These are phyloP conservation scores for Eulemur coronatus DNA, from an alignment of 2,797 vertebrate genomes.

Conservation along the genomic window DNA sequence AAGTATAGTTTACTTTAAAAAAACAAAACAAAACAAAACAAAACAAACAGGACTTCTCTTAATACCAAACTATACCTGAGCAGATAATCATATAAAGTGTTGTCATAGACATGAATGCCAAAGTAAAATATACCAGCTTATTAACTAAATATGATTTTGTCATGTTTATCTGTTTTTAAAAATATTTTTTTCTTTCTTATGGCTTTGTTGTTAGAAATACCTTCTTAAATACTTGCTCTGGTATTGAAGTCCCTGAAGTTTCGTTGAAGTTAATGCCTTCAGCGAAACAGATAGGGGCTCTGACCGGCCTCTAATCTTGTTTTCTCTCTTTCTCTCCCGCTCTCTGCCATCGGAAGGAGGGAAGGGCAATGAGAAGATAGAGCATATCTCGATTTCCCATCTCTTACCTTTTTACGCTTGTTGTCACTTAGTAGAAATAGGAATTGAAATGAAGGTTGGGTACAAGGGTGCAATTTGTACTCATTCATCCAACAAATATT, in stretches of 20 bases:
- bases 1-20: background rate
- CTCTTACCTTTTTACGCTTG: background rate
- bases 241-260: background rate
- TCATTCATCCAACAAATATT: background rate
- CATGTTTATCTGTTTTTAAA: background rate
- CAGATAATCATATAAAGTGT: background rate
- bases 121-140: background rate
- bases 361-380: too few species aligned
- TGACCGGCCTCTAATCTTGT: background rate
- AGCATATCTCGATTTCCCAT: background rate
- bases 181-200: background rate
- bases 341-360: background rate
- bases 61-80: background rate
- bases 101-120: background rate
- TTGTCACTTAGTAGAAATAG: background rate
- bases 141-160: background rate
- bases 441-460: background rate
- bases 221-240: background rate
- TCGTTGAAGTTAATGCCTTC: background rate
- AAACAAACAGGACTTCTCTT: background rate
- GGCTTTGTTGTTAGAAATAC: background rate
- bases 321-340: background rate
- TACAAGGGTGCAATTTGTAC: background rate
- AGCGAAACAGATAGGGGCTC: background rate
- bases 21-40: background rate